Percentiles rank a stretch among this genome's conserved stretches.
Evolutionary conservation across 2,797 vertebrate species (phyloP).

Genomic region (Melanotaenia parkinsoni): DNA sequence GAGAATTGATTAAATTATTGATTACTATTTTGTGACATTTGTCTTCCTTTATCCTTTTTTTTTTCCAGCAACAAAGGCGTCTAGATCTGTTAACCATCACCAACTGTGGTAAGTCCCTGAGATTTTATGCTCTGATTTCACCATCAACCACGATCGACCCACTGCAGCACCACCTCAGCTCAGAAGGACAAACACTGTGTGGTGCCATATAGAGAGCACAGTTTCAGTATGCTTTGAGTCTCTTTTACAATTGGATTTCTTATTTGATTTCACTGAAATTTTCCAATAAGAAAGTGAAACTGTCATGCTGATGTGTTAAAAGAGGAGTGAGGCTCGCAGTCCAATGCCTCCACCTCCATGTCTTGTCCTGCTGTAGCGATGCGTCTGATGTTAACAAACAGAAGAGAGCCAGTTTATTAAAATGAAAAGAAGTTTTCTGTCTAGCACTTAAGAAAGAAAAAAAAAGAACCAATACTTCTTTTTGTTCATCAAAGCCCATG

Average conservation of each 20-base stretch:
- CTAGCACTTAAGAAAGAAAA: too few species aligned
- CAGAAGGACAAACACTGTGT: not conserved
- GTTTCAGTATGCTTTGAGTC: not conserved
- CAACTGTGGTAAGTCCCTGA: slow-evolving; percentile 89
- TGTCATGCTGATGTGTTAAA: slow-evolving; percentile 10
- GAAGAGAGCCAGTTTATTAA: too few species aligned
- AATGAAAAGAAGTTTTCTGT: too few species aligned
- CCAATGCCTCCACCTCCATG: too few species aligned
- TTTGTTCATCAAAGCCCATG: too few species aligned
- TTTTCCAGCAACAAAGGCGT: slow-evolving; percentile 91
- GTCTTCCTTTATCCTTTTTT: slow-evolving; percentile 53
- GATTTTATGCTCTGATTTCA: slow-evolving; percentile 12
- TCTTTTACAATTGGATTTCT: slow-evolving; percentile 17
- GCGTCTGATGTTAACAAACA: too few species aligned
- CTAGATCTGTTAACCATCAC: slow-evolving; percentile 97
- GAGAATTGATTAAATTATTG: slow-evolving; percentile 29
- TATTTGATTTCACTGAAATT: slow-evolving; percentile 20
- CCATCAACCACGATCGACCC: not conserved
- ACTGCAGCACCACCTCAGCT: not conserved
- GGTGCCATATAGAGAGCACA: not conserved
- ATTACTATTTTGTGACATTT: slow-evolving; percentile 18
- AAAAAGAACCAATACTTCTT: too few species aligned
- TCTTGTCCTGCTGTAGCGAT: too few species aligned
- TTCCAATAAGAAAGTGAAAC: not conserved
- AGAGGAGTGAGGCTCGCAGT: not conserved